Evolutionary conservation across 1,140 invertebrate species (phyloP).

Genomic region (Zaprionus taronus): DNA sequence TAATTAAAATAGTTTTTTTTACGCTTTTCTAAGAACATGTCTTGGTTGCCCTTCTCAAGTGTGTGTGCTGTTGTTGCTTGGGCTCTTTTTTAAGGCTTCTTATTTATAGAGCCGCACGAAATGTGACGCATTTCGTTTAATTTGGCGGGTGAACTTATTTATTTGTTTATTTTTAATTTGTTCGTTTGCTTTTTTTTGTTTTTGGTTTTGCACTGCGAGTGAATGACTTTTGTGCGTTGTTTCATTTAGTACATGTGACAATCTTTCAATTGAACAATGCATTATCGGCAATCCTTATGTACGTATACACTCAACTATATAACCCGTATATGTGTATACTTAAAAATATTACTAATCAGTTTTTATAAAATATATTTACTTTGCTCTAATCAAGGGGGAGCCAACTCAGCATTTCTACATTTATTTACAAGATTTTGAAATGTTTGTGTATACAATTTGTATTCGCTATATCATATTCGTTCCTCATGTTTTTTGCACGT

Average conservation of each 20-base stretch:
- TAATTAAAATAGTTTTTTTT: conserved; percentile 57
- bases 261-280: conserved; percentile 47
- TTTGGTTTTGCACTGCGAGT: conserved; percentile 28
- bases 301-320: not conserved
- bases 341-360: not conserved
- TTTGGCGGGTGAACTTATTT: conserved; percentile 52
- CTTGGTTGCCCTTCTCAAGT: conserved; percentile 48
- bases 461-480: conserved; percentile 24
- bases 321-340: not conserved
- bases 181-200: conserved; percentile 6
- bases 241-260: conserved; percentile 58
- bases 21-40: conserved; percentile 58
- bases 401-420: not conserved
- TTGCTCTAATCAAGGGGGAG: not conserved
- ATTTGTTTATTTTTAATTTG: conserved; percentile 42
- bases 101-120: conserved; percentile 56
- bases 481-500: conserved; percentile 44
- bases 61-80: conserved; percentile 25
- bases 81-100: conserved; percentile 45
- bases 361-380: not conserved
- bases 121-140: conserved; percentile 65
- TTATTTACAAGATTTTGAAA: not conserved
- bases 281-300: conserved; percentile 22
- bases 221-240: conserved; percentile 54
- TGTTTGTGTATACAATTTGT: not conserved